These are phyloP conservation scores for Habrosyne pyritoides DNA, from an alignment of 2,888 invertebrate species.

Conservation along the genomic window DNA sequence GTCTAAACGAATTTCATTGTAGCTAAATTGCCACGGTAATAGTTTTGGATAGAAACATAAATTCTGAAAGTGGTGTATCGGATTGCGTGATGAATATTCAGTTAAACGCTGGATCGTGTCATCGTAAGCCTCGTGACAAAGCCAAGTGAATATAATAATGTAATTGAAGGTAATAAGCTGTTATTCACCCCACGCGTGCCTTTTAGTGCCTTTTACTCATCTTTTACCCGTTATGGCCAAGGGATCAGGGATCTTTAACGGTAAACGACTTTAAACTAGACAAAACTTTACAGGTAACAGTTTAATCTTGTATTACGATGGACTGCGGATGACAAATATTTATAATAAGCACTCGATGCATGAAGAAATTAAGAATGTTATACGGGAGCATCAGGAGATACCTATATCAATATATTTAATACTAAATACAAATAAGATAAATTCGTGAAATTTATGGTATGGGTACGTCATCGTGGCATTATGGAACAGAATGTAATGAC, in stretches of 20 bases:
- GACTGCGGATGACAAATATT: background rate
- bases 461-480: too few species aligned
- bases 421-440: too few species aligned
- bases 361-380: too few species aligned
- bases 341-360: too few species aligned
- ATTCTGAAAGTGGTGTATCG: slow-evolving; percentile 23
- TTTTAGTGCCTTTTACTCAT: slow-evolving; percentile 47
- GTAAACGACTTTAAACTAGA: slow-evolving; percentile 1
- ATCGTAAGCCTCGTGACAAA: slow-evolving; percentile 59
- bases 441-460: too few species aligned
- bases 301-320: background rate
- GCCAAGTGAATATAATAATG: slow-evolving; percentile 72
- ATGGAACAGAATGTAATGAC: too few species aligned
- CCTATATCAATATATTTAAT: too few species aligned
- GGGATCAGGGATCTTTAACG: slow-evolving; percentile 26
- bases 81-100: slow-evolving; percentile 36
- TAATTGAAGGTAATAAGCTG: slow-evolving; percentile 61
- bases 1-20: background rate
- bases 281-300: background rate
- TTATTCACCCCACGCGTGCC: slow-evolving; percentile 54
- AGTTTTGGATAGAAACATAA: slow-evolving; percentile 21
- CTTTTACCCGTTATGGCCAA: slow-evolving; percentile 22
- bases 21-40: slow-evolving; percentile 9
- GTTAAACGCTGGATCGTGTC: slow-evolving; percentile 55
- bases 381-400: too few species aligned